phyloP scores from a whole-genome alignment of 2,797 vertebrate genomes.

The Rhyacichthys aspro region DNA sequence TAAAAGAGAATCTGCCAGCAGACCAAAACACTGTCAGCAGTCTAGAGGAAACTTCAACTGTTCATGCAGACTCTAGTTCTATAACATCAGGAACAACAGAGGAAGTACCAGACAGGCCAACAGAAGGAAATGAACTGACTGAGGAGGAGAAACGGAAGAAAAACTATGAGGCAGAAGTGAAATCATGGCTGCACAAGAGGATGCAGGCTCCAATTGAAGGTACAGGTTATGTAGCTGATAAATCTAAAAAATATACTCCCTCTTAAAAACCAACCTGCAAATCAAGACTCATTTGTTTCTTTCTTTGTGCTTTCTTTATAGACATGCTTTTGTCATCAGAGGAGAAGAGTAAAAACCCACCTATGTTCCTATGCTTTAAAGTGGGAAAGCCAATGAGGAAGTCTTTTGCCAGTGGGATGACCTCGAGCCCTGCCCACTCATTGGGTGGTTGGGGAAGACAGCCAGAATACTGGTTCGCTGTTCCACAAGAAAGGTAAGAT shows the following conservation, averaged over 20 bases:
- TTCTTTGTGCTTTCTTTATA: conserved; percentile 50
- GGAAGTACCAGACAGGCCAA: conserved; percentile 56
- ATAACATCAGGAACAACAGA: conserved; percentile 59
- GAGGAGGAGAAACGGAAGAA: conserved; percentile 75
- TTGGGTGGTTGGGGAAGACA: conserved; percentile 85
- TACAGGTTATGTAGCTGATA: conserved; percentile 57
- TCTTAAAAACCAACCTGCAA: neutral
- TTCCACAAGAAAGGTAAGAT: conserved; percentile 93
- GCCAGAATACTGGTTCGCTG: conserved; percentile 98
- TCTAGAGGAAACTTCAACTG: conserved; percentile 59
- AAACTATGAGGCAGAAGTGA: conserved; percentile 89
- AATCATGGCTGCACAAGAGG: conserved; percentile 91
- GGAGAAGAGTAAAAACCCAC: conserved; percentile 95
- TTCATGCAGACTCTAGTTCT: conserved; percentile 54
- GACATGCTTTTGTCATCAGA: conserved; percentile 95
- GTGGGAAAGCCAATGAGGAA: conserved; percentile 98
- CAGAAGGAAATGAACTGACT: conserved; percentile 42
- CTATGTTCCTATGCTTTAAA: conserved; percentile 99
- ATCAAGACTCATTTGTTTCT: neutral
- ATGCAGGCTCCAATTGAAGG: conserved; percentile 97
- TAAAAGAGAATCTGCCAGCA: neutral
- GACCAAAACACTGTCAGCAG: conserved; percentile 56
- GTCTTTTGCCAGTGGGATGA: conserved; percentile 86
- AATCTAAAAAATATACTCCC: neutral
- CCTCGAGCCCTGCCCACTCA: conserved; percentile 83